phyloP scores from a whole-genome alignment of 2,797 vertebrate genomes.

The Halcyon smyrnensis region DNA sequence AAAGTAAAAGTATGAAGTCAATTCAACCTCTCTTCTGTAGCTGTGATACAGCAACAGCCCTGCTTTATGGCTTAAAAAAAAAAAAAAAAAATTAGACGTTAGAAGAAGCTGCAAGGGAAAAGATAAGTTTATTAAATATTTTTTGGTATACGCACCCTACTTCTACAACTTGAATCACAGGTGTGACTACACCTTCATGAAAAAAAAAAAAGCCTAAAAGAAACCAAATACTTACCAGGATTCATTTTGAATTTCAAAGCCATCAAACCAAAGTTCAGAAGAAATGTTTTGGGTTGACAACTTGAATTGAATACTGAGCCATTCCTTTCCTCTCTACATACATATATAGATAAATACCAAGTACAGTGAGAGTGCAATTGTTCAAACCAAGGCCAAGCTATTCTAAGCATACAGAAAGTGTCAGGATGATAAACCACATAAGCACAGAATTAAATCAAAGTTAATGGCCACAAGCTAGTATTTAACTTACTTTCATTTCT shows the following conservation, averaged over 20 bases:
- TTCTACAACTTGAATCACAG: neutral
- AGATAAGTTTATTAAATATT: neutral
- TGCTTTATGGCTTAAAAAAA: neutral
- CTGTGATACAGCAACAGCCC: neutral
- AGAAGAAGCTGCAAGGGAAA: neutral
- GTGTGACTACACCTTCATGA: neutral
- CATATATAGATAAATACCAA: neutral
- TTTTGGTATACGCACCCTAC: neutral
- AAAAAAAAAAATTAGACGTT: neutral
- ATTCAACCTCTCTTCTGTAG: neutral
- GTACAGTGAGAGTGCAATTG: neutral
- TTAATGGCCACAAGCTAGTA: constrained; percentile 54
- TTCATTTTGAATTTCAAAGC: neutral
- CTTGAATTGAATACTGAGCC: neutral
- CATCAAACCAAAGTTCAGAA: neutral
- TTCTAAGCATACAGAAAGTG: constrained; percentile 1
- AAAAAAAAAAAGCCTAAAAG: neutral
- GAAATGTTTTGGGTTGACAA: neutral
- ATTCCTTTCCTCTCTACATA: neutral
- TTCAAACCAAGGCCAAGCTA: constrained; percentile 39
- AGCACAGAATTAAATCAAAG: constrained; percentile 62
- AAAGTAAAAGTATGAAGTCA: neutral
- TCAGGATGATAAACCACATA: constrained; percentile 54
- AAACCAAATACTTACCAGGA: neutral
- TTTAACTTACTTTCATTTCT: constrained; percentile 68